Base-by-base conservation (phyloP, 1,140 invertebrate species). In the Hestina assimilis region DNA sequence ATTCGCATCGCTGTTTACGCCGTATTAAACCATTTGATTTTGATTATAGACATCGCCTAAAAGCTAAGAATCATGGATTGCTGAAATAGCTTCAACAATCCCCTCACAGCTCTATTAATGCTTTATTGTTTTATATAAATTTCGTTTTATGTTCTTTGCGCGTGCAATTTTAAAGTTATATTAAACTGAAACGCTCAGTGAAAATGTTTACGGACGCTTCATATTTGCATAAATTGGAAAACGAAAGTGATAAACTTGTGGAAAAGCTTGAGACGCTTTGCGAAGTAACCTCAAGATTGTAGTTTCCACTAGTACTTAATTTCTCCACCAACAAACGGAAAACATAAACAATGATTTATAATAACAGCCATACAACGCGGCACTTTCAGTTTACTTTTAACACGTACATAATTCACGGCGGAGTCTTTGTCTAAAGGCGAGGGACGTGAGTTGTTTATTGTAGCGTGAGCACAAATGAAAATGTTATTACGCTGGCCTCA, bases 331-430 rank as follows among this genome's bases (percentile, higher is more conserved):
- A 79, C 78, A 84, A 87, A 86, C 84, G 81, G 84, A 87, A 87
- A 87, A 82, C 84, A 85, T 87, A 87, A 85, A 80, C 84, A 86
- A 86, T 88, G 84, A 88, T 88, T 88, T 88, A 88, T 87, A 86
- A 81, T 87, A 87, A 83, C 83, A 74, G 75, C 74, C 75, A 79
- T 79, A 83, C 71, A 84, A 74, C 75, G 79, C 71, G 75, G 71
- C 76, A 88, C 83, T 88, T 88, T 86, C 76, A 82, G 83, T 87
- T 87, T 86, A 88, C 83, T 88, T 88, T 87, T 86, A 88, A 88
- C 85, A 86, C 84, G 84, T 87, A 86, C 76, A 88, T 88, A 84
- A 88, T 83, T 88, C 84, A 88, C 83, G 69, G 72, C 55, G 72
- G 72, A 85, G 84, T 86, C 83, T 88, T 88, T 88, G 83, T 85